Base-by-base conservation (phyloP, 2,113 vertebrate species). In the Hiodon tergisus region DNA sequence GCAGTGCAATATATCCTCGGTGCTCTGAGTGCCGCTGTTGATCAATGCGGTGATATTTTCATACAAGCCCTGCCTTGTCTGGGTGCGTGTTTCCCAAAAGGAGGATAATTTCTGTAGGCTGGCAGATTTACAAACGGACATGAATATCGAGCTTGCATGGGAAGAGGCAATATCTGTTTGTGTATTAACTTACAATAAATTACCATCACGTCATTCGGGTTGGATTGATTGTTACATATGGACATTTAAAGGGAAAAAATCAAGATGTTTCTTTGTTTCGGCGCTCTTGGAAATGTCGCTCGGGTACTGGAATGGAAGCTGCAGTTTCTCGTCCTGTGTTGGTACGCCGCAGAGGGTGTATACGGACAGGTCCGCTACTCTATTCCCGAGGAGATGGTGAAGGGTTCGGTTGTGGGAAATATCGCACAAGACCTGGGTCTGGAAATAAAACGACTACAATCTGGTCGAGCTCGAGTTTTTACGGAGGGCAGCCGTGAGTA, bases 21-120 rank as follows among this genome's bases (percentile, higher is more conserved):
- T 79, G 85, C 93, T 78, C 88, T 91, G 87, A 84, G 92, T 77
- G 91, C 88, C 90, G 88, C 93, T 94, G 91, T 93, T 90, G 86
- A 82, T 82, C 86, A 91, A 81, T 85, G 63, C 71, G 78, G 81
- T 57, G 58, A 73, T 55, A 76, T 61, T 54, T 5, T 31, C 31
- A 31, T 13, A 57, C 31, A 2, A 1, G 1, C 0, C 0, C 17
- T 78, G 65, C 0, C 1, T 31, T 31, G 31, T 31, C 31, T 31
- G 31, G 31, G 31, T 31, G 31, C 31, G 31, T 31, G 31, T 31
- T 31, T 31, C 31, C 31, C 31, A 31, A 31, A 31, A 31, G 31
- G 31, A 2, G 31, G 31, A 31, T 31, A 31, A 31, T 31, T 31
- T 31, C 31, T 31, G 31, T 31, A 31, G 31, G 31, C 31, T 31